These are phyloP conservation scores for Macrosiphum euphorbiae DNA, from an alignment of 2,888 invertebrate species.

Conservation along the genomic window DNA sequence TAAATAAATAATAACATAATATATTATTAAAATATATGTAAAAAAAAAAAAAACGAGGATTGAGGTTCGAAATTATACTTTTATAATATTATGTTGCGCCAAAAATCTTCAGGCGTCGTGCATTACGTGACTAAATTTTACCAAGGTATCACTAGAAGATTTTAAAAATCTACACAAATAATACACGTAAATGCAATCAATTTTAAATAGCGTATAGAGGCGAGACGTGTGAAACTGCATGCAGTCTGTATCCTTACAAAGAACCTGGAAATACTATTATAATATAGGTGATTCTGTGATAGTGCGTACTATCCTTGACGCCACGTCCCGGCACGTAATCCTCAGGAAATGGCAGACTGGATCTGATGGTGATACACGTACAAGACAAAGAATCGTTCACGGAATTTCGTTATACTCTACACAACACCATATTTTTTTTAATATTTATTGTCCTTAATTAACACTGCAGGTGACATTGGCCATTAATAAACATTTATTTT, in stretches of 20 bases:
- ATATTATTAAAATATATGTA: no score
- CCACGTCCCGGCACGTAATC: background rate
- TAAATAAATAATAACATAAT: no score
- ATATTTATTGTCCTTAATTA: no score
- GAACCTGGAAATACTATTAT: background rate
- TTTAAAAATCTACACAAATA: background rate
- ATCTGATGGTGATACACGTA: background rate
- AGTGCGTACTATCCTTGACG: background rate
- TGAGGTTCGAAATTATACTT: no score
- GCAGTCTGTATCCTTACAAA: background rate
- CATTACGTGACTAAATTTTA: no score
- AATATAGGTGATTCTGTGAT: background rate
- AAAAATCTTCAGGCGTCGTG: no score
- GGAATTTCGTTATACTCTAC: background rate
- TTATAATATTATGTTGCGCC: no score
- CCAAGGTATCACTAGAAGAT: background rate
- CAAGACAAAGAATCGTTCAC: background rate
- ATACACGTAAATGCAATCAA: background rate
- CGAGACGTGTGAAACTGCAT: background rate
- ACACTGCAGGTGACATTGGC: no score
- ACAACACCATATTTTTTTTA: no score
- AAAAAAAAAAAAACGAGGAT: no score
- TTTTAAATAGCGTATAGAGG: background rate
- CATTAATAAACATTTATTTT: no score
- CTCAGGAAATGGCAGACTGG: background rate